Base-by-base conservation (phyloP, 2,113 vertebrate species). In the Lota lota region DNA sequence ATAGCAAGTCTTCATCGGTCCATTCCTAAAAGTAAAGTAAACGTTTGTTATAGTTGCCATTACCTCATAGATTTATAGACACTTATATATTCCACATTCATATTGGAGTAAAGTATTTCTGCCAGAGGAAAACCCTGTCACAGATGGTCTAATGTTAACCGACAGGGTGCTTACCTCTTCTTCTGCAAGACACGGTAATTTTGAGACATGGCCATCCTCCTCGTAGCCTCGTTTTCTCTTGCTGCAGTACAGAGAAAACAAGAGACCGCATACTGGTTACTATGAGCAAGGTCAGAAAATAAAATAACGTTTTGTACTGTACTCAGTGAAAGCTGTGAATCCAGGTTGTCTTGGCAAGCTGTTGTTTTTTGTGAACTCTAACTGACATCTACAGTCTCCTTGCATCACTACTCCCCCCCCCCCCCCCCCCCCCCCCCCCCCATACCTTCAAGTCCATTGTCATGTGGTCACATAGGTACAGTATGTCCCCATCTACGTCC, bases 151-250 rank as follows among this genome's bases (percentile, higher is more conserved):
- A 8, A 11, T 47, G 53, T 17, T 56, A 56, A 56, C 5, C 15
- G 10, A n/a, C 33, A 19, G 5, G 0, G 47, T 24, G 60, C 78
- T 72, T 69, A 91, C 91, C 85, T 91, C 96, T 64, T 97, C 95
- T 61, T 97, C 95, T 60, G 73, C 64, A 22, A 92, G 69, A 79
- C 92, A 96, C 1, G 89, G 64, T 79, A 94, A 95, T 86, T 98
- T 99, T 14, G 91, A 67, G 0, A 95, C 78, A 5, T 93, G 93
- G 5, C 91, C 95, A 33, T 95, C 94, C 22, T 97, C 95, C 87
- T 99, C 96, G 73, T 93, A 95, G 56, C 95, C 95, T 80, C 95
- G 92, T 77, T 95, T 98, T 81, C 95, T 94, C 92, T 94, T 97
- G 78, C 97, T 98, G 85, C 62, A 19, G 79, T 24, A 68, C 72